Base-by-base conservation (phyloP, 2,888 invertebrate genomes). In the Nymphalis c-album region DNA sequence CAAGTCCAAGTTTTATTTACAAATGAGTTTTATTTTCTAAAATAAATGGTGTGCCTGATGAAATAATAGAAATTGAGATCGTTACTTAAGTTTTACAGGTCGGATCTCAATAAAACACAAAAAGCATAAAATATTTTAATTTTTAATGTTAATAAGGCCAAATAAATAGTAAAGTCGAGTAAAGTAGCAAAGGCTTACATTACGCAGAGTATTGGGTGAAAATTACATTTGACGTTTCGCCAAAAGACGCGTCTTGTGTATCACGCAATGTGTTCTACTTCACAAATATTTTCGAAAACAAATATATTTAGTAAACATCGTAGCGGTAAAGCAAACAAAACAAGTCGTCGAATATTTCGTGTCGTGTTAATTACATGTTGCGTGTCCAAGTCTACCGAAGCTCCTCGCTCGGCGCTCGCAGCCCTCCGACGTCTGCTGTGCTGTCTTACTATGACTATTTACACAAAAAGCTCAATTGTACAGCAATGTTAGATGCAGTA, bases 261-360 rank as follows among this genome's bases (percentile, higher is more conserved):
- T 79, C 78, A 80, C 84, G 84, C 78, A 80, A 82, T 82, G 77
- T 82, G 72, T 80, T 85, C 81, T 84, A 84, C 83, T 85, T 80
- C 83, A 85, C 85, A 86, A 77, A 81, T 80, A 79, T 84, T 82
- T 80, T 83, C 82, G 82, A 80, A 78, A 80, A 82, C 78, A 80
- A 76, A 63, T 86, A 82, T 80, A 83, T 86, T 90, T 88, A 90
- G 87, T 89, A 85, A 85, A 91, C 90, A 90, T 91, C 91, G 91
- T 91, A 91, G 91, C 91, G 91, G 91, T 90, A 88, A 88, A 91
- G 91, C 91, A 90, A 91, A 90, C 89, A 90, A 91, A 90, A 90
- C 90, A 89, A 88, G 84, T 86, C 82, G 83, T 85, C 78, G 81
- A 81, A 83, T 86, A 86, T 86, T 80, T 87, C 81, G 86, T 88